Base-by-base conservation (phyloP, 2,888 invertebrate species). In the Dyspetes luteomarginatus region DNA sequence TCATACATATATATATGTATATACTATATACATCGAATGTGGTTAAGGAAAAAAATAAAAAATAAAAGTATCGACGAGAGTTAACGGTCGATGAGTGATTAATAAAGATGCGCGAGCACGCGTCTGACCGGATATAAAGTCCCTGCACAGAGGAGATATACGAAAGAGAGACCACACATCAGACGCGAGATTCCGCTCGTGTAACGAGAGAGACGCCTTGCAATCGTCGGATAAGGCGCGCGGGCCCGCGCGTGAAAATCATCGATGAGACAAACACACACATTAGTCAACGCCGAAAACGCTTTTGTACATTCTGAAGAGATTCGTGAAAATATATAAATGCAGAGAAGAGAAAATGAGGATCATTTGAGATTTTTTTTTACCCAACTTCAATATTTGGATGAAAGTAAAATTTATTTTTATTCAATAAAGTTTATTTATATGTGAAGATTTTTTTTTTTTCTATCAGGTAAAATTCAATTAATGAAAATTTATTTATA, bases 61-160 rank as follows among this genome's bases (percentile, higher is more conserved):
- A 48, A 55, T 58, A 24, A 48, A 26, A 50, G 68, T 26, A 60
- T 69, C 43, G 41, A 67, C 9, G 83, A 65, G 85, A 84, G 84
- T 79, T 89, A 88, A 90, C 89, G 88, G 88, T 88, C 84, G 88
- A 86, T 86, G 87, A 88, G 83, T 84, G 89, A 91, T 91, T 90
- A 88, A 91, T 91, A 91, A 91, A 90, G 88, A 91, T 91, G 91
- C 91, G 85, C 85, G 86, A 86, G 84, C 91, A 91, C 90, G 91
- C 88, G 87, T 88, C 87, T 88, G 88, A 87, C 91, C 91, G 91
- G 91, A 91, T 91, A 91, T 90, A 88, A 74, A 90, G 88, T 81
- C 86, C 88, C 88, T 77, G n/a, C n/a, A 86, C 87, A 86, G 85
- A 80, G 83, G 78, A 81, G 83, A 76, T 64, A 55, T 36, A n/a